Percentiles rank a stretch among this genome's conserved stretches.
Conservation (phyloP, 2,888 invertebrate genomes). For the Leuctra nigra region DNA sequence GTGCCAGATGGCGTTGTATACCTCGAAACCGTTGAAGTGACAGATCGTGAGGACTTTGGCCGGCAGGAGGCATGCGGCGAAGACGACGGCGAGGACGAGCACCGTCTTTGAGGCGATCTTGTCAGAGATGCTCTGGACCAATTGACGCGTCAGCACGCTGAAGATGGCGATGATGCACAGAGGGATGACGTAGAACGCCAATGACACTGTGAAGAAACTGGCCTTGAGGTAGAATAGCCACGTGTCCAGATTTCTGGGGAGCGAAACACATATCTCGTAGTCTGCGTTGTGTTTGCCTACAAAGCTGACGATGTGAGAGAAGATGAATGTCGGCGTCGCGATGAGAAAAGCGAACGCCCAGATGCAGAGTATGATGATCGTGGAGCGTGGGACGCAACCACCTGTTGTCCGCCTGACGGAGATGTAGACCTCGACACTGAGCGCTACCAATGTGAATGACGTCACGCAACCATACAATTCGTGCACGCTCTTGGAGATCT, state of each 20-base stretch:
- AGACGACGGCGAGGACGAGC: constrained; percentile 80
- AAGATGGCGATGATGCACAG: constrained; percentile 78
- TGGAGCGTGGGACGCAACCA: constrained; percentile 61
- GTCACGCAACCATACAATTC: constrained; percentile 89
- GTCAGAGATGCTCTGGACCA: constrained; percentile 59
- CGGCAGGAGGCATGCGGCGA: constrained; percentile 52
- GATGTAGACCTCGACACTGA: constrained; percentile 85
- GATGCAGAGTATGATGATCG: constrained; percentile 59
- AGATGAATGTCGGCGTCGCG: constrained; percentile 71
- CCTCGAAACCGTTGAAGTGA: constrained; percentile 52
- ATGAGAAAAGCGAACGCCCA: constrained; percentile 73
- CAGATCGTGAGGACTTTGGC: constrained; percentile 77
- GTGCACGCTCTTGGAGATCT: constrained; percentile 69
- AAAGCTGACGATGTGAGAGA: constrained; percentile 53
- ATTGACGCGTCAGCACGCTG: constrained; percentile 75
- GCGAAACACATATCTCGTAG: constrained; percentile 65
- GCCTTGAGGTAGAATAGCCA: constrained; percentile 56
- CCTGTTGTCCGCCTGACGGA: constrained; percentile 81
- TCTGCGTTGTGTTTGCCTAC: constrained; percentile 45
- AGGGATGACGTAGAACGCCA: constrained; percentile 81
- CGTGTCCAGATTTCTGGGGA: constrained; percentile 51
- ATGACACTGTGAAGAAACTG: constrained; percentile 55
- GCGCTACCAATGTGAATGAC: constrained; percentile 84
- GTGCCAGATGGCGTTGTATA: constrained; percentile 82
- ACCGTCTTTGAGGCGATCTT: constrained; percentile 75